phyloP scores from a whole-genome alignment of 2,888 invertebrate species.

The Ganaspis brasiliensis region DNA sequence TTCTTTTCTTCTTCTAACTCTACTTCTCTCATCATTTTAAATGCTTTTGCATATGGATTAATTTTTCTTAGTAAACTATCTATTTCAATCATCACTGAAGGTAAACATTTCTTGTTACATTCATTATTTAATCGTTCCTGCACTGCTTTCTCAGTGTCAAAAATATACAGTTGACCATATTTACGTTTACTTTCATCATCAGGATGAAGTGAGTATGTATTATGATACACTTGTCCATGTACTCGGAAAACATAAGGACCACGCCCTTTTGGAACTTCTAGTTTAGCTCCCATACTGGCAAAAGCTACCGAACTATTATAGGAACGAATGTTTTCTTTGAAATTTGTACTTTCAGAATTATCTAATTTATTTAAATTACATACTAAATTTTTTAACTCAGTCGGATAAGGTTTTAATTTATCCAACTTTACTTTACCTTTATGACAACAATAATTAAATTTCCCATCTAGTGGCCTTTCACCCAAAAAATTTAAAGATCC shows the following conservation, averaged over 20 bases:
- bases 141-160: not conserved
- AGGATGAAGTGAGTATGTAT: too few species aligned
- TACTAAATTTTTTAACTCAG: conserved; percentile 3
- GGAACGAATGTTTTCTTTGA: not conserved
- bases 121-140: not conserved
- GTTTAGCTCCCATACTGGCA: conserved; percentile 1
- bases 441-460: conserved; percentile 5
- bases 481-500: conserved; percentile 1
- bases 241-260: not conserved
- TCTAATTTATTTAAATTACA: not conserved
- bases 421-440: not conserved
- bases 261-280: not conserved
- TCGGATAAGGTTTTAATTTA: not conserved
- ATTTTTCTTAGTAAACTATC: not conserved
- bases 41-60: not conserved
- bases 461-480: not conserved
- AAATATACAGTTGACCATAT: not conserved
- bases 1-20: not conserved
- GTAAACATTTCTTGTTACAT: not conserved
- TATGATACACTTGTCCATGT: conserved; percentile 11
- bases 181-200: not conserved
- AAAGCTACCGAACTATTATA: not conserved
- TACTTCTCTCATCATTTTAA: not conserved
- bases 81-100: not conserved
- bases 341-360: not conserved